A percentile compares a stretch with the other conserved stretches of the same genome.
These are phyloP conservation scores for Acanthochromis polyacanthus DNA, from an alignment of 2,113 vertebrate genomes.

Conservation along the genomic window DNA sequence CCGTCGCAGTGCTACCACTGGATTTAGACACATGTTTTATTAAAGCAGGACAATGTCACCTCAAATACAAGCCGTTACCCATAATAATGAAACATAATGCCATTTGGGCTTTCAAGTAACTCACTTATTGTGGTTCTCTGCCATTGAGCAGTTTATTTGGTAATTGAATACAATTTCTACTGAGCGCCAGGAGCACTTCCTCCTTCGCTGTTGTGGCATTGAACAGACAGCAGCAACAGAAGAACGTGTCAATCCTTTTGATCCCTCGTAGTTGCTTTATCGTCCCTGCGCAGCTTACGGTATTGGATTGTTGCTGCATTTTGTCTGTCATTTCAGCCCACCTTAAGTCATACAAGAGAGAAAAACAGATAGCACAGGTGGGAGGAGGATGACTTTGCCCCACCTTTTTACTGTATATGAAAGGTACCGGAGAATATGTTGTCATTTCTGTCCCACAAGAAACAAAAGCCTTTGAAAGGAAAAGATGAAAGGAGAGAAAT, in stretches of 20 bases:
- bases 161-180: constrained; percentile 68
- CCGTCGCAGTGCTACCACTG: background rate
- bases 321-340: constrained; percentile 56
- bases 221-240: constrained; percentile 65
- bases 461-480: constrained; percentile 61
- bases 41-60: constrained; percentile 9
- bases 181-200: constrained; percentile 47
- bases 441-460: constrained; percentile 61
- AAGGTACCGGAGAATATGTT: constrained; percentile 59
- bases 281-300: constrained; percentile 64
- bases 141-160: constrained; percentile 63
- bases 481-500: constrained; percentile 73
- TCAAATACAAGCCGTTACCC: constrained; percentile 11
- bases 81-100: constrained; percentile 47
- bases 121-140: constrained; percentile 31
- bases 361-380: constrained; percentile 61
- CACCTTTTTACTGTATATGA: constrained; percentile 56
- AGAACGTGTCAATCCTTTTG: constrained; percentile 69
- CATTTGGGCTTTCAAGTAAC: constrained; percentile 39
- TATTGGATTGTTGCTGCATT: constrained; percentile 62
- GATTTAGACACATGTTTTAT: constrained; percentile 8
- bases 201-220: constrained; percentile 36
- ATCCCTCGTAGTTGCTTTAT: constrained; percentile 67
- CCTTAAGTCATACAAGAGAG: constrained; percentile 42
- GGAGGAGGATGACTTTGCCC: constrained; percentile 30